Percentiles rank a stretch among this genome's conserved stretches.
phyloP scores from a whole-genome alignment of 1,140 invertebrate species.

The Diuraphis noxia region DNA sequence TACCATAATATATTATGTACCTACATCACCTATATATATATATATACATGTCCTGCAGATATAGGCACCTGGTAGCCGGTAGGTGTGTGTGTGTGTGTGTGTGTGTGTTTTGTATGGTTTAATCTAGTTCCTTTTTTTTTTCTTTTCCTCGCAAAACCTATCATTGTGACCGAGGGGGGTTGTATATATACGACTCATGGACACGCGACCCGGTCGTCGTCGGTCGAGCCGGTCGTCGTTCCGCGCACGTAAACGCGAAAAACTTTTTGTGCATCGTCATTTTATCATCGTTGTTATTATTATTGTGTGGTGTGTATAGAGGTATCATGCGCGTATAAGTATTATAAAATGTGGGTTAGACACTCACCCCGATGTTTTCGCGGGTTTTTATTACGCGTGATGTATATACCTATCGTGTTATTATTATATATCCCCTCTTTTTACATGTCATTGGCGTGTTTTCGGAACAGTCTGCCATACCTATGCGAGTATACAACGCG shows the following conservation, averaged over 20 bases:
- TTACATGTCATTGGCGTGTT: background rate
- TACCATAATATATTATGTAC: too few relatives aligned
- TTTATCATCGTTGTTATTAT: background rate
- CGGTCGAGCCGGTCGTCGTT: background rate
- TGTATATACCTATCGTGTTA: background rate
- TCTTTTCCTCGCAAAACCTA: background rate
- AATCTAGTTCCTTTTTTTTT: background rate
- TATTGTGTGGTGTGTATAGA: background rate
- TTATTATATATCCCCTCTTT: background rate
- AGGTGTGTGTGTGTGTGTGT: too few relatives aligned
- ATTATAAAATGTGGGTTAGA: background rate
- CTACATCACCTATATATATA: background rate
- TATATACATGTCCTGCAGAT: background rate
- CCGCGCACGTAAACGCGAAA: background rate
- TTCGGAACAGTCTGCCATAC: background rate
- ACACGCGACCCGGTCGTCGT: conserved; percentile 27
- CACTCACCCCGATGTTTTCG: background rate
- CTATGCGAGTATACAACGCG: background rate
- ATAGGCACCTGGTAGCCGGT: background rate
- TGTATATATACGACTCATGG: background rate
- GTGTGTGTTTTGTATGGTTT: background rate
- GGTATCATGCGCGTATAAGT: too few relatives aligned
- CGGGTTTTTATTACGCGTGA: background rate
- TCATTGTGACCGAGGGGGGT: background rate
- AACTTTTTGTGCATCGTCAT: conserved; percentile 26